A percentile compares a stretch with the other conserved stretches of the same genome.
These are phyloP conservation scores for Cryptocheilus praepositus DNA, from an alignment of 2,888 invertebrate species.

Conservation along the genomic window DNA sequence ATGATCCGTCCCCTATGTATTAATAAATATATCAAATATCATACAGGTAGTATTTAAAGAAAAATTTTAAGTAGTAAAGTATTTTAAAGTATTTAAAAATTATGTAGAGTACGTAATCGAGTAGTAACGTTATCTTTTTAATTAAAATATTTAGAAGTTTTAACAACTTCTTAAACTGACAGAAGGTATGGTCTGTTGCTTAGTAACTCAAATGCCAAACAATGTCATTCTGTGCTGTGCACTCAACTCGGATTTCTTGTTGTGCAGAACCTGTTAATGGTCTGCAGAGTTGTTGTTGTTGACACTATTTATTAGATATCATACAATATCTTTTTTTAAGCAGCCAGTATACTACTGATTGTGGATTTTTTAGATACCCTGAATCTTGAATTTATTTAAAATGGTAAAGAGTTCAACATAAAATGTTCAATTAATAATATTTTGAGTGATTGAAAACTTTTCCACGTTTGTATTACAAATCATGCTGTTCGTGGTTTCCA, in stretches of 20 bases:
- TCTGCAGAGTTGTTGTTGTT: neutral
- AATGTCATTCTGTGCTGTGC: conserved; percentile 1
- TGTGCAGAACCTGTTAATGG: conserved; percentile 6
- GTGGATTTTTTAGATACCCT: no score
- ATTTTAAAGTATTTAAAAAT: neutral
- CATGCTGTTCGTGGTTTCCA: conserved; percentile 14
- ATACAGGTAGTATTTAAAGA: no score
- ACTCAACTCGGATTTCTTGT: conserved; percentile 1
- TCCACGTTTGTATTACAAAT: neutral
- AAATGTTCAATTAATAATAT: neutral
- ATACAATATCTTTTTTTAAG: neutral
- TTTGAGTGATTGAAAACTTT: neutral
- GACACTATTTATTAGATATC: conserved; percentile 12
- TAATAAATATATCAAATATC: conserved; percentile 1
- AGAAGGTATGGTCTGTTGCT: conserved; percentile 19
- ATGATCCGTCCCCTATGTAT: neutral
- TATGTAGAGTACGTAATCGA: neutral
- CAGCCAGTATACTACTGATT: conserved; percentile 1
- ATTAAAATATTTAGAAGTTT: neutral
- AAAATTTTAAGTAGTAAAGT: no score
- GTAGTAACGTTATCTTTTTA: no score
- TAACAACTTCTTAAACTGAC: neutral
- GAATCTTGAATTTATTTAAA: no score
- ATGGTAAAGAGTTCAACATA: conserved; percentile 1
- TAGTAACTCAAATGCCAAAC: conserved; percentile 19